Percentiles rank a stretch among this genome's conserved stretches.
These are phyloP conservation scores for Drosophila albomicans DNA, from an alignment of 1,140 invertebrate species.

Conservation along the genomic window DNA sequence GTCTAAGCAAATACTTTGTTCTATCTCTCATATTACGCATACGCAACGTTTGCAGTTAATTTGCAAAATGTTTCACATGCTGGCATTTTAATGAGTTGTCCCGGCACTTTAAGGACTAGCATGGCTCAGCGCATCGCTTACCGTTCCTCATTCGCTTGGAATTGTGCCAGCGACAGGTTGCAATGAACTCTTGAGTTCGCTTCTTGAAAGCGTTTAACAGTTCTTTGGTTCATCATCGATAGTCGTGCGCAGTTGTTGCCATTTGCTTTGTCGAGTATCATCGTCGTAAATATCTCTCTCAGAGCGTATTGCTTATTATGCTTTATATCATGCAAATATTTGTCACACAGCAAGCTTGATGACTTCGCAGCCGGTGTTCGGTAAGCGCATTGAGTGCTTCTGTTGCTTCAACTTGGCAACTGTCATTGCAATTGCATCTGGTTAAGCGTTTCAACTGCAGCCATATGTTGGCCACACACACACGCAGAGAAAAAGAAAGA, in stretches of 20 bases:
- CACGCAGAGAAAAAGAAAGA: not conserved
- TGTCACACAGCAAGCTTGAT: conserved; percentile 32
- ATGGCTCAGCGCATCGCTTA: not conserved
- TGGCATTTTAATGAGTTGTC: conserved; percentile 78
- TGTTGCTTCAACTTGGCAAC: conserved; percentile 18
- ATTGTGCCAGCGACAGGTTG: conserved; percentile 29
- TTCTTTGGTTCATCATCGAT: conserved; percentile 57
- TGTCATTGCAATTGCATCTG: conserved; percentile 24
- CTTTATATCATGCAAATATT: conserved; percentile 66
- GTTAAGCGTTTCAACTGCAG: conserved; percentile 48
- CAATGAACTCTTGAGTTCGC: conserved; percentile 49
- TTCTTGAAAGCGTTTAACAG: conserved; percentile 16
- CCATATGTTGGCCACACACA: conserved; percentile 42
- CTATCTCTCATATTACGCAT: conserved; percentile 62
- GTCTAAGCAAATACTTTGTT: conserved; percentile 66
- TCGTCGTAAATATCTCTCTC: conserved; percentile 4
- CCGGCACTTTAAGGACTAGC: conserved; percentile 49
- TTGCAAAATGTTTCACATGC: conserved; percentile 75
- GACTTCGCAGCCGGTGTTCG: not conserved
- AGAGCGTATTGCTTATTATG: conserved; percentile 56
- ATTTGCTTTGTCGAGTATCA: conserved; percentile 16
- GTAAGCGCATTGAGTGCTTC: conserved; percentile 33
- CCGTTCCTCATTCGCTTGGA: not conserved
- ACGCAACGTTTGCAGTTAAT: conserved; percentile 79
- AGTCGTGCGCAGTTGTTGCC: conserved; percentile 45